Base-by-base conservation (phyloP, 2,113 vertebrate species). In the Heterocephalus glaber region DNA sequence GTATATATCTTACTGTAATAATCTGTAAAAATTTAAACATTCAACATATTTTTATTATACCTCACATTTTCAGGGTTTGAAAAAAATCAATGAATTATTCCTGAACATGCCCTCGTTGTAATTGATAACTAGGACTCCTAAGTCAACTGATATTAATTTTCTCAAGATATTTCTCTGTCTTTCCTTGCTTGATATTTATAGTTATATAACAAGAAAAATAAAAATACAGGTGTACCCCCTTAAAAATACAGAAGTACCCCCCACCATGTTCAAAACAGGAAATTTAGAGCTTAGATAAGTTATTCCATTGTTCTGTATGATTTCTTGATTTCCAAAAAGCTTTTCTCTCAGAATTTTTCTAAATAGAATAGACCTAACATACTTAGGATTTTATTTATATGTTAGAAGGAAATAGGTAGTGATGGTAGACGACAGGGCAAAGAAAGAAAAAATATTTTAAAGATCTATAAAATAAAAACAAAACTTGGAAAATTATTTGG, bases 181-280 rank as follows among this genome's bases (percentile, higher is more conserved):
- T 95, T 82, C 16, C 5, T 93, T 81, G n/a, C n/a, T 95, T 95
- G 41, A 2, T 81, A 83, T 96, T 38, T 74, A 63, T 84, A 91
- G 68, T 54, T 86, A 58, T 17, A 76, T 10, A 92, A 68, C 38
- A 65, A 80, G 22, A 28, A 93, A 87, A 95, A 85, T 58, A 80
- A 87, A 81, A 81, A 54, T 70, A 90, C 12, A 33, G 19, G 19
- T 61, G 13, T 14, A 54, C 30, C 35, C 7, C 52, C 20, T 93
- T 93, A 19, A 65, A 87, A 90, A 52, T 66, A 82, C 56, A 70
- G 2, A 74, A 52, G 7, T 56, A 56, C 13, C 13, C 16, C 49
- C n/a, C n/a, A n/a, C 7, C 22, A 83, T 0, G 11, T 86, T 86
- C 5, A 85, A 70, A 94, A 85, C 9, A 49, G 47, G 7, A 28